Conservation (phyloP, 2,797 vertebrate genomes). For the Pantherophis vulpinus region DNA sequence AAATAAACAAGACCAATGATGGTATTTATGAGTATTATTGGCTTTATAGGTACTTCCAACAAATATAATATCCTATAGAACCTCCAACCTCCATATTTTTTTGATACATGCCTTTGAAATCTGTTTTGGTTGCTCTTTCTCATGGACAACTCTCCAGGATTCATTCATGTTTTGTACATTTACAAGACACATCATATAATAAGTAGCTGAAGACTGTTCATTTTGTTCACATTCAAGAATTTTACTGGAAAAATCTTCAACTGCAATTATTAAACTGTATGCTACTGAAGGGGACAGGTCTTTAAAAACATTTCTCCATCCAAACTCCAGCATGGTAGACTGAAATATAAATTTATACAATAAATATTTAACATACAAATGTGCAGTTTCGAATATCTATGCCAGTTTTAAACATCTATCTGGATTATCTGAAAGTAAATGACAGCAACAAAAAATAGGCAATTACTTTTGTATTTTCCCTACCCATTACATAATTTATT, state of each 20-base stretch:
- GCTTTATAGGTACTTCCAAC: slow-evolving; percentile 59
- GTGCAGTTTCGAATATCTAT: background rate
- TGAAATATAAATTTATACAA: slow-evolving; percentile 67
- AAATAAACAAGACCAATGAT: background rate
- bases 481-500: background rate
- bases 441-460: background rate
- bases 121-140: slow-evolving; percentile 82
- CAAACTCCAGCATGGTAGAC: slow-evolving; percentile 80
- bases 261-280: slow-evolving; percentile 80
- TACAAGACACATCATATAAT: slow-evolving; percentile 65
- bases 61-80: slow-evolving; percentile 46
- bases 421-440: background rate
- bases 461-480: background rate
- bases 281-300: slow-evolving; percentile 82
- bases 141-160: slow-evolving; percentile 63
- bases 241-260: slow-evolving; percentile 82
- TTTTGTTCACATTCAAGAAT: slow-evolving; percentile 82
- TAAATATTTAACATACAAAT: slow-evolving; percentile 31
- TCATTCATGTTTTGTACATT: slow-evolving; percentile 67
- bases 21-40: slow-evolving; percentile 45
- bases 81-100: slow-evolving; percentile 51
- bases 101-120: slow-evolving; percentile 83
- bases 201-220: slow-evolving; percentile 67
- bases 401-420: background rate
- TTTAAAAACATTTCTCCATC: slow-evolving; percentile 87